These are phyloP conservation scores for Athripsodes cinereus DNA, from an alignment of 2,888 invertebrate genomes.

Conservation along the genomic window DNA sequence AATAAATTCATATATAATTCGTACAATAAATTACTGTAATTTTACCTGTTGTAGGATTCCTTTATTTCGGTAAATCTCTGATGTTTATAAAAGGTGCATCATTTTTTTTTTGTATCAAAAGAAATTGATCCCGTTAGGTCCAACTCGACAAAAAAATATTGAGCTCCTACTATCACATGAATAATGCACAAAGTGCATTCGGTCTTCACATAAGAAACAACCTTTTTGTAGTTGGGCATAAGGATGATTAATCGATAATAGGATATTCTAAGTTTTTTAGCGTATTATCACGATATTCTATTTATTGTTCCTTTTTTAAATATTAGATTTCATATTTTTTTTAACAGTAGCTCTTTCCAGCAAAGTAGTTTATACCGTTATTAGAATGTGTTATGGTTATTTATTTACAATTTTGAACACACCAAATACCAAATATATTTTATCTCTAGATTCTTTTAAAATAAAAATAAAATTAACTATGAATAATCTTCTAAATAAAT, in stretches of 20 bases:
- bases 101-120: neutral
- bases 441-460: too few species aligned
- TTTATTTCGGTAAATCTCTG: neutral
- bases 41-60: neutral
- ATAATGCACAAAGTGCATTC: neutral
- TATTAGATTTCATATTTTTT: neutral
- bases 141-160: conserved; percentile 7
- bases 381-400: too few species aligned
- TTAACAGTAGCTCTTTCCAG: neutral
- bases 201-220: neutral
- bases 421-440: too few species aligned
- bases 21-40: neutral
- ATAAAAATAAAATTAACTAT: too few species aligned
- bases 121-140: conserved; percentile 9
- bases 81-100: neutral
- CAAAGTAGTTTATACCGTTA: too few species aligned
- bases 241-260: neutral
- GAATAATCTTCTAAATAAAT: too few species aligned
- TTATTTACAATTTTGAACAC: too few species aligned
- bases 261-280: neutral
- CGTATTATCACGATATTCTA: neutral
- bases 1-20: too few species aligned
- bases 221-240: neutral
- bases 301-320: conserved; percentile 1
- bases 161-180: neutral